Conservation (phyloP, 2,888 invertebrate species). For the Chrysina gloriosa region DNA sequence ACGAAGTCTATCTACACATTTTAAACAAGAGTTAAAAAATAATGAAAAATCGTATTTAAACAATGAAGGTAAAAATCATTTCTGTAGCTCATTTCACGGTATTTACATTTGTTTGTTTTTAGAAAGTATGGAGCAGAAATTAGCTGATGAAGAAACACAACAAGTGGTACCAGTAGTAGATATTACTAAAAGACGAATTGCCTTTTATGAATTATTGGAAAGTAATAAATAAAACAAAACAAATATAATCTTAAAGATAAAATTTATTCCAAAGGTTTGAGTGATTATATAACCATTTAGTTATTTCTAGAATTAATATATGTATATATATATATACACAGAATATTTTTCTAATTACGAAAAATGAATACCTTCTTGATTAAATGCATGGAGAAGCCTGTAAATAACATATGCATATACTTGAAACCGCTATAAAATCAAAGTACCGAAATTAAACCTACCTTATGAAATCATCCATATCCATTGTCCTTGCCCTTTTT, state of each 20-base stretch:
- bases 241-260: constrained; percentile 15
- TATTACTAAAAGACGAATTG: constrained; percentile 41
- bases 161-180: constrained; percentile 39
- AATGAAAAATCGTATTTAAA: constrained; percentile 32
- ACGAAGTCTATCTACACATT: constrained; percentile 80
- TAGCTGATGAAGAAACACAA: constrained; percentile 19
- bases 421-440: constrained; percentile 13
- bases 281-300: constrained; percentile 46
- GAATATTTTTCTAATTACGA: constrained; percentile 65
- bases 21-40: constrained; percentile 75
- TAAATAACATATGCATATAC: constrained; percentile 45
- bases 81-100: neutral
- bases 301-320: constrained; percentile 44
- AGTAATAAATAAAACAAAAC: constrained; percentile 28
- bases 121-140: constrained; percentile 14
- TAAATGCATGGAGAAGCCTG: constrained; percentile 83
- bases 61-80: constrained; percentile 1
- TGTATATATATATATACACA: too few species aligned
- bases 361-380: constrained; percentile 94
- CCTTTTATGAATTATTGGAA: constrained; percentile 39
- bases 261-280: constrained; percentile 52
- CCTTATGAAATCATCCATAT: constrained; percentile 94
- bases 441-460: constrained; percentile 57
- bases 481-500: constrained; percentile 92
- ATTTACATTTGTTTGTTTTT: neutral